Evolutionary conservation across 2,888 invertebrate genomes (phyloP).

Genomic region (Anthrax anthrax): DNA sequence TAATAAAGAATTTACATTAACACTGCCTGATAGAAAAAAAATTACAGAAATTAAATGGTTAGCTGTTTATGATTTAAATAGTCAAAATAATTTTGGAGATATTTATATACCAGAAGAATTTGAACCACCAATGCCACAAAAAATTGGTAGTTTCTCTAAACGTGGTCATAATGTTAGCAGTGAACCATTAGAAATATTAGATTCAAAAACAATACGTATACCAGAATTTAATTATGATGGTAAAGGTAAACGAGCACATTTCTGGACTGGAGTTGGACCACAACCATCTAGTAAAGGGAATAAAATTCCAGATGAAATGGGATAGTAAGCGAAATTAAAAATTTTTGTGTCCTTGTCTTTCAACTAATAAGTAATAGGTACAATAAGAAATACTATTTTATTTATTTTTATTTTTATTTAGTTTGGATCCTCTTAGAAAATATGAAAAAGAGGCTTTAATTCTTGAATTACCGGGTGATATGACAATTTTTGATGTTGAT

Average conservation of each 20-base stretch:
- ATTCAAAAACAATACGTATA: conserved; percentile 66
- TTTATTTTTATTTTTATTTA: conserved; percentile 25
- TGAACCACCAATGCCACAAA: conserved; percentile 63
- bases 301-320: conserved; percentile 78
- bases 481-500: conserved; percentile 64
- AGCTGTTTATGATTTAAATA: conserved; percentile 72
- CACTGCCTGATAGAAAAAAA: conserved; percentile 71
- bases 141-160: conserved; percentile 39
- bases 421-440: conserved; percentile 60
- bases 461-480: conserved; percentile 64
- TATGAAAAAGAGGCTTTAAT: conserved; percentile 61
- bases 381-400: not conserved
- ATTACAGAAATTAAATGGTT: conserved; percentile 81
- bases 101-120: conserved; percentile 82
- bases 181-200: conserved; percentile 56
- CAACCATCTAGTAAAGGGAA: conserved; percentile 69
- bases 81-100: conserved; percentile 80
- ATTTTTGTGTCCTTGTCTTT: not conserved
- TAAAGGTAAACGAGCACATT: conserved; percentile 58
- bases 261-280: conserved; percentile 80
- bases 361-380: no score
- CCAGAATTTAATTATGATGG: conserved; percentile 68
- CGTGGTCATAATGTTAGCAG: conserved; percentile 54
- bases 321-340: conserved; percentile 69
- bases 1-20: conserved; percentile 68